Conservation (phyloP, 2,888 invertebrate genomes). For the Ophion slaviceki region DNA sequence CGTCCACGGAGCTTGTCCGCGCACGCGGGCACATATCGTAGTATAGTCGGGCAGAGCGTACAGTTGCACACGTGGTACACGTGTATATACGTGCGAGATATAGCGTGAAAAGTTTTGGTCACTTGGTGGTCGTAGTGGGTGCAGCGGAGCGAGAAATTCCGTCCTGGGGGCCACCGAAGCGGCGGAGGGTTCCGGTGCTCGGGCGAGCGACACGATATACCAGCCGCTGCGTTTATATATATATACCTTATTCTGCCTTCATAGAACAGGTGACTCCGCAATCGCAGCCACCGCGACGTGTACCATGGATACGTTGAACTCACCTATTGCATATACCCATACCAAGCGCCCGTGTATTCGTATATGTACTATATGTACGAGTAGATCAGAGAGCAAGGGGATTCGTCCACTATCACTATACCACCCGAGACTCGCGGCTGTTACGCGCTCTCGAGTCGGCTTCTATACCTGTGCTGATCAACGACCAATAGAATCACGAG, state of each 20-base stretch:
- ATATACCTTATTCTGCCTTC: slow-evolving; percentile 55
- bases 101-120: slow-evolving; percentile 43
- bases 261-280: slow-evolving; percentile 76
- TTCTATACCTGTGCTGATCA: slow-evolving; percentile 40
- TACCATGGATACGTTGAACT: slow-evolving; percentile 35
- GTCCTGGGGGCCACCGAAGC: slow-evolving; percentile 65
- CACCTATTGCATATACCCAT: slow-evolving; percentile 22
- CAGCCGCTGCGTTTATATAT: background rate
- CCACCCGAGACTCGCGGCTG: slow-evolving; percentile 32
- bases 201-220: slow-evolving; percentile 33
- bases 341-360: background rate
- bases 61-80: background rate
- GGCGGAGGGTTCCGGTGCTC: slow-evolving; percentile 68
- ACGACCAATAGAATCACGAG: slow-evolving; percentile 79
- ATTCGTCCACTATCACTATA: slow-evolving; percentile 44
- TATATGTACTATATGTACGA: background rate
- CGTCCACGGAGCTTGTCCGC: background rate
- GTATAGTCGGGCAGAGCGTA: background rate
- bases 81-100: slow-evolving; percentile 5
- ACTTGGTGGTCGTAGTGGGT: slow-evolving; percentile 67
- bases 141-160: slow-evolving; percentile 71
- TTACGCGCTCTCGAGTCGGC: slow-evolving; percentile 37
- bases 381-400: slow-evolving; percentile 55
- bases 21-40: background rate
- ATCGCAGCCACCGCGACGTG: slow-evolving; percentile 43